phyloP scores from a whole-genome alignment of 2,797 vertebrate genomes.

The Chanos chanos region DNA sequence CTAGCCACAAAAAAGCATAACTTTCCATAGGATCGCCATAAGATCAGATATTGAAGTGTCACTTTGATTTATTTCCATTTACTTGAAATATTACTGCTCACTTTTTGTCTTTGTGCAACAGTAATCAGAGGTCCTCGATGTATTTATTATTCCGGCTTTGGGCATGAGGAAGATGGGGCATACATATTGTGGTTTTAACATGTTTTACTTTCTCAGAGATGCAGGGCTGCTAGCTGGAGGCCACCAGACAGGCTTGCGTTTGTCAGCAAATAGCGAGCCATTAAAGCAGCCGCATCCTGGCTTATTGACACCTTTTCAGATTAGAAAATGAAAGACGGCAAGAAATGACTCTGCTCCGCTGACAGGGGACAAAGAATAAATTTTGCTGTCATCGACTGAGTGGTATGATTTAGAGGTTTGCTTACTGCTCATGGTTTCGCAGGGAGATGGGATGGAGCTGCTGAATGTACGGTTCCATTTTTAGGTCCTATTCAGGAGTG shows the following conservation, averaged over 20 bases:
- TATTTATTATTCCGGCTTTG: no score
- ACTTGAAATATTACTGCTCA: no score
- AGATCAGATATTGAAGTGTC: no score
- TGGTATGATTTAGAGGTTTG: conserved; percentile 40
- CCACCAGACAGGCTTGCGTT: conserved; percentile 41
- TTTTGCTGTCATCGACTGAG: conserved; percentile 40
- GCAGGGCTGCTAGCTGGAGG: conserved; percentile 52
- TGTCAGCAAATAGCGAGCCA: conserved; percentile 37
- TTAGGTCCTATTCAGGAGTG: neutral
- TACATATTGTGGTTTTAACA: no score
- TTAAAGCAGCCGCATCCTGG: conserved; percentile 38
- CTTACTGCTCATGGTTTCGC: conserved; percentile 39
- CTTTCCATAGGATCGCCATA: no score
- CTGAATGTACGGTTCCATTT: conserved; percentile 40
- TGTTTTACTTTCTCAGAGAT: conserved; percentile 5
- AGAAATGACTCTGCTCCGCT: conserved; percentile 26
- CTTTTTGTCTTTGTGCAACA: no score
- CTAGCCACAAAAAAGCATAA: no score
- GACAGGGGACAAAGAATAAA: conserved; percentile 42
- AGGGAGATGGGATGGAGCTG: neutral
- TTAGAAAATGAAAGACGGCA: conserved; percentile 43
- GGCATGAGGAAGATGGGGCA: no score
- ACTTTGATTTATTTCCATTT: no score
- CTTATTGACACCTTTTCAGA: conserved; percentile 39
- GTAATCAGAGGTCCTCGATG: no score